Percentiles rank a stretch among this genome's conserved stretches.
Evolutionary conservation across 2,888 invertebrate species (phyloP).

Genomic region (Dasysyrphus tricinctus): DNA sequence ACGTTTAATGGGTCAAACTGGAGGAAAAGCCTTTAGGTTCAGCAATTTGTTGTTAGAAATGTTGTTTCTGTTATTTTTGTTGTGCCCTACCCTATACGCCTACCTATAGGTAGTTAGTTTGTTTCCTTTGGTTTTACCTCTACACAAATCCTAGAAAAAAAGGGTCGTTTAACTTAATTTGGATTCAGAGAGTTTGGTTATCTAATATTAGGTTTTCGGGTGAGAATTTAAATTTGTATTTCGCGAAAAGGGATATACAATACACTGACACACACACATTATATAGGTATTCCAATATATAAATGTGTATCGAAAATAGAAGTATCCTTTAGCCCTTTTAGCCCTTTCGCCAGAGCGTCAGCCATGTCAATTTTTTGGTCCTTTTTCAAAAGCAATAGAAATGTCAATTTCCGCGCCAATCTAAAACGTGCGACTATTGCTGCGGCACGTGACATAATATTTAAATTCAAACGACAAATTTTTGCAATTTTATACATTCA

Average conservation of each 20-base stretch:
- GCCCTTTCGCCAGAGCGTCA: not conserved
- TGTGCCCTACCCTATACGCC: not conserved
- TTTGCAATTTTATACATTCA: constrained; percentile 60
- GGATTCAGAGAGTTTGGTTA: constrained; percentile 32
- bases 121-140: not conserved
- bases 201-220: constrained; percentile 12
- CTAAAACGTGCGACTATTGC: constrained; percentile 74
- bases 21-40: constrained; percentile 6
- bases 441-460: constrained; percentile 69
- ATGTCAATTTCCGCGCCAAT: constrained; percentile 74
- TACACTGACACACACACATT: not conserved
- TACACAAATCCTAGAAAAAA: constrained; percentile 13
- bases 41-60: constrained; percentile 11
- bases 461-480: constrained; percentile 66
- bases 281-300: not conserved
- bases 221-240: constrained; percentile 62
- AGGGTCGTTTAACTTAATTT: constrained; percentile 64
- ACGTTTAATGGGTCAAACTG: constrained; percentile 55
- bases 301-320: constrained; percentile 24
- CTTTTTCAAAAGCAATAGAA: constrained; percentile 49
- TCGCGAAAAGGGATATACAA: constrained; percentile 43
- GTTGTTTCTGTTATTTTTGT: not conserved
- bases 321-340: not conserved
- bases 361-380: not conserved
- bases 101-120: not conserved